phyloP scores from a whole-genome alignment of 2,113 vertebrate species.

The Dipodomys stephensi region DNA sequence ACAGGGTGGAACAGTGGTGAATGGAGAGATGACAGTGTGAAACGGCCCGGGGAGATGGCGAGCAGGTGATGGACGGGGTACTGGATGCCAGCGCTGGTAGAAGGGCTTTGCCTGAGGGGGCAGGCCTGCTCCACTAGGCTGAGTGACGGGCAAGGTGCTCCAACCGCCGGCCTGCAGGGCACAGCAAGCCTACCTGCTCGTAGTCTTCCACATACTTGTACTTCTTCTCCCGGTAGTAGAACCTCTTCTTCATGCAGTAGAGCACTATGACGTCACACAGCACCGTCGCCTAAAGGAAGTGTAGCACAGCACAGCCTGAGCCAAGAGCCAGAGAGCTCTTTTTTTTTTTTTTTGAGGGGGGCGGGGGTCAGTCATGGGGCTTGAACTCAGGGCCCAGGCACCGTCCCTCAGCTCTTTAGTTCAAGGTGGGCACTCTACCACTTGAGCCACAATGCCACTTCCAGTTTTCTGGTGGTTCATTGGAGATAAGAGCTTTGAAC shows the following conservation, averaged over 20 bases:
- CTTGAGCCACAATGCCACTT: too few relatives aligned
- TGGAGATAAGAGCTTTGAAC: too few relatives aligned
- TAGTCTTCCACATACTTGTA: conserved; percentile 89
- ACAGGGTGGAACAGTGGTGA: not conserved
- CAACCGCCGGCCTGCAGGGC: not conserved
- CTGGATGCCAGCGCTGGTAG: too few relatives aligned
- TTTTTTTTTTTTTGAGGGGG: not conserved
- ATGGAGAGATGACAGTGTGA: not conserved
- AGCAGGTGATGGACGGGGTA: too few relatives aligned
- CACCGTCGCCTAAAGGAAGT: conserved; percentile 86
- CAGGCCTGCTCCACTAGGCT: not conserved
- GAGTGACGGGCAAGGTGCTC: not conserved
- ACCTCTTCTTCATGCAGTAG: conserved; percentile 88
- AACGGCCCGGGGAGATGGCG: not conserved
- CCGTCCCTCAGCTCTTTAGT: too few relatives aligned
- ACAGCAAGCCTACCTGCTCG: conserved; percentile 85
- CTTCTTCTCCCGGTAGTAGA: conserved; percentile 91
- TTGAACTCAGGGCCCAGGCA: too few relatives aligned
- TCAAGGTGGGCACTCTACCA: too few relatives aligned
- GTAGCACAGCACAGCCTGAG: conserved; percentile 41
- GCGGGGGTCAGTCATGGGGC: too few relatives aligned
- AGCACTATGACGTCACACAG: conserved; percentile 91
- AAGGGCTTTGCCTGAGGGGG: fast-evolving
- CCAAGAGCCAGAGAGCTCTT: not conserved
- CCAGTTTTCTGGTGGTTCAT: too few relatives aligned